phyloP scores from a whole-genome alignment of 2,888 invertebrate species.

The Anoplius nigerrimus region DNA sequence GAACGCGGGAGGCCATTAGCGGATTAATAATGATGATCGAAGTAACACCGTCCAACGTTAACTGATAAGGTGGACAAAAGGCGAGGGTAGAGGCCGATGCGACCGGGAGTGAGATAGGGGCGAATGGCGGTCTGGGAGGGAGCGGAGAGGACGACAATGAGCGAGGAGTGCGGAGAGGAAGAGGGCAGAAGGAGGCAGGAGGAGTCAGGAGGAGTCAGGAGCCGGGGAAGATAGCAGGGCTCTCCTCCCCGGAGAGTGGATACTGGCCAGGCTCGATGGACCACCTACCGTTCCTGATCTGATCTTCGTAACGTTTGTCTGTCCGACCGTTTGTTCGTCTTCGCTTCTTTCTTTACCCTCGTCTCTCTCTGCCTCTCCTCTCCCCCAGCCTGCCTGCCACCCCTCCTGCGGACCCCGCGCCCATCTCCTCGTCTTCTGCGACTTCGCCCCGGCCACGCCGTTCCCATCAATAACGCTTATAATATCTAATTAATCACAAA shows the following conservation, averaged over 20 bases:
- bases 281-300: slow-evolving; percentile 74
- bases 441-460: slow-evolving; percentile 44
- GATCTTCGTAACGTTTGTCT: slow-evolving; percentile 69
- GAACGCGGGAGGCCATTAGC: too few relatives aligned
- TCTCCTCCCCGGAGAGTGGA: slow-evolving; percentile 53
- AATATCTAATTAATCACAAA: slow-evolving; percentile 74
- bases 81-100: slow-evolving; percentile 11
- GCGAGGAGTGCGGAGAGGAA: background rate
- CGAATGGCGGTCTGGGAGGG: too few relatives aligned
- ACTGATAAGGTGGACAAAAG: slow-evolving; percentile 8
- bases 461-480: slow-evolving; percentile 73
- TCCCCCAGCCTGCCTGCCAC: background rate
- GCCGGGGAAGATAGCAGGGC: slow-evolving; percentile 38
- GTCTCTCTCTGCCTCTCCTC: background rate
- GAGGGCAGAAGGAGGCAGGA: slow-evolving; percentile 41
- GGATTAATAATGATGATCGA: too few relatives aligned
- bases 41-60: too few relatives aligned
- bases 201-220: slow-evolving; percentile 24
- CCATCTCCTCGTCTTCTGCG: slow-evolving; percentile 24
- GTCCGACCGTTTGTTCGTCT: slow-evolving; percentile 53
- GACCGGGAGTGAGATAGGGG: slow-evolving; percentile 16
- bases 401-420: slow-evolving; percentile 22
- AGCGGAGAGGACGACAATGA: background rate
- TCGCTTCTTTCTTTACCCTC: background rate
- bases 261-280: slow-evolving; percentile 69